Percentiles rank a stretch among this genome's conserved stretches.
Evolutionary conservation across 2,888 invertebrate species (phyloP).

Genomic region (Sinelater perroti): DNA sequence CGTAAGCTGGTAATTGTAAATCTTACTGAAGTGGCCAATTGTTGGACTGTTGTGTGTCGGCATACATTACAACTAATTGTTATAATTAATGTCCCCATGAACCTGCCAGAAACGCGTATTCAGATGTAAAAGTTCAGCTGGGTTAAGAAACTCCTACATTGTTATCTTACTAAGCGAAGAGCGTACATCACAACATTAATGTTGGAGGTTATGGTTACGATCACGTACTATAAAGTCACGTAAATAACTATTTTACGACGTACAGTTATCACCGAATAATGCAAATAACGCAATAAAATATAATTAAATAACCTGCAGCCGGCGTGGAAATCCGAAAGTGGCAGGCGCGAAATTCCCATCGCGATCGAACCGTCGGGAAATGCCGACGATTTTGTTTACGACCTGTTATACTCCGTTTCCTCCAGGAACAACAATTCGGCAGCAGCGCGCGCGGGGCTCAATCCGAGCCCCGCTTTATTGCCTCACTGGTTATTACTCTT

Average conservation of each 20-base stretch:
- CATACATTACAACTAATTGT: too few relatives aligned
- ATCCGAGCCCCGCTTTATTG: conserved; percentile 10
- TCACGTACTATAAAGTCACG: neutral
- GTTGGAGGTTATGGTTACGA: too few relatives aligned
- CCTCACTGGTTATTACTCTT: conserved; percentile 30
- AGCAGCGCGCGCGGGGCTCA: neutral
- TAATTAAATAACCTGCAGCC: neutral
- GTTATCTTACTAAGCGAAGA: too few relatives aligned
- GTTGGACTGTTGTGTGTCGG: too few relatives aligned
- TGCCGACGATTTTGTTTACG: too few relatives aligned
- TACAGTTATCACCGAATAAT: neutral
- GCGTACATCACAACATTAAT: too few relatives aligned
- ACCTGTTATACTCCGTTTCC: neutral
- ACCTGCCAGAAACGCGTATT: too few relatives aligned
- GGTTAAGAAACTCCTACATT: too few relatives aligned
- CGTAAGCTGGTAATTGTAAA: too few relatives aligned
- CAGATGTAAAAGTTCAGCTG: too few relatives aligned
- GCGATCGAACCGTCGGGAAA: neutral
- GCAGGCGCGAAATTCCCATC: neutral
- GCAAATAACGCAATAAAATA: neutral
- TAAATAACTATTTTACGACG: neutral
- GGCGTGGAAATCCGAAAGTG: neutral
- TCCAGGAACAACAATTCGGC: neutral
- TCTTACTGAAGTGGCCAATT: too few relatives aligned
- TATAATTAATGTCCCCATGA: too few relatives aligned